Evolutionary conservation across 2,797 vertebrate genomes (phyloP).

Genomic region (Liparis tanakae): DNA sequence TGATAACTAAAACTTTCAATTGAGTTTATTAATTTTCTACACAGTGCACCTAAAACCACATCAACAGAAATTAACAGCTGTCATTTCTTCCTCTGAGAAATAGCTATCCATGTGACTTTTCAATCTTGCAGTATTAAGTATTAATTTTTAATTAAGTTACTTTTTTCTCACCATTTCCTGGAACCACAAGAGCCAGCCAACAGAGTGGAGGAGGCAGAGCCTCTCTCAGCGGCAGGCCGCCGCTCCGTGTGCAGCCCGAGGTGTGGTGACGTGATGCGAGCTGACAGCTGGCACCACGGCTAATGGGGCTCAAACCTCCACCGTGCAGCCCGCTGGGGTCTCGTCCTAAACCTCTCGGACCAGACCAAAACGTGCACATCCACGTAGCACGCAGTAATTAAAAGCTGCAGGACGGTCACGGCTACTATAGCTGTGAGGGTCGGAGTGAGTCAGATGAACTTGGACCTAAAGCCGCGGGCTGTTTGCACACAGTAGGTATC

Average conservation of each 20-base stretch:
- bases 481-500: constrained; percentile 16
- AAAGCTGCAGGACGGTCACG: constrained; percentile 30
- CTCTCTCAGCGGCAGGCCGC: constrained; percentile 68
- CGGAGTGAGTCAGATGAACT: constrained; percentile 9
- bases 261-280: constrained; percentile 73
- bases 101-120: neutral
- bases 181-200: constrained; percentile 6
- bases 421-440: constrained; percentile 27
- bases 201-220: constrained; percentile 36
- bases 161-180: constrained; percentile 3
- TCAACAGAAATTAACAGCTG: neutral
- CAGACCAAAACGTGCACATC: constrained; percentile 27
- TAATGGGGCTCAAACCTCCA: constrained; percentile 68
- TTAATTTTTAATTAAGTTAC: constrained; percentile 1
- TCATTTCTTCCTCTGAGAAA: constrained; percentile 15
- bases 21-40: constrained; percentile 18
- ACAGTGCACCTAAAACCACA: constrained; percentile 1
- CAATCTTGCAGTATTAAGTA: neutral
- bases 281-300: constrained; percentile 75
- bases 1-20: constrained; percentile 34
- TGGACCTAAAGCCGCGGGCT: constrained; percentile 28
- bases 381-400: constrained; percentile 17
- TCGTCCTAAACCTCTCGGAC: constrained; percentile 39
- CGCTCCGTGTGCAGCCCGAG: constrained; percentile 70
- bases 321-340: constrained; percentile 60